Base-by-base conservation (phyloP, 2,797 vertebrate species). In the Mareca strepera region DNA sequence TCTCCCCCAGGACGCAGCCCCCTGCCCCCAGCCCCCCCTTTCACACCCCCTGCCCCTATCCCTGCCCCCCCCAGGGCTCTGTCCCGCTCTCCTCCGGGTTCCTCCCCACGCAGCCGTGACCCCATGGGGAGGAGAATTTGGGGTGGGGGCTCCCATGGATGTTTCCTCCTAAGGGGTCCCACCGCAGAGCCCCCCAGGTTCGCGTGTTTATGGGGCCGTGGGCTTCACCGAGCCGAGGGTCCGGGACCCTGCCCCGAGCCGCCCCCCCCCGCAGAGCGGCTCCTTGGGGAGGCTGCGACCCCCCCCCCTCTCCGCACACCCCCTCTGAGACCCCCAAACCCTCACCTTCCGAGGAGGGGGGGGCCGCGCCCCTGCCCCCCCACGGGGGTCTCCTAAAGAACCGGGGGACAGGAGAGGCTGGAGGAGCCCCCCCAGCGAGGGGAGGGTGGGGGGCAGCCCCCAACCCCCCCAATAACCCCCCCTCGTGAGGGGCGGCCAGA, bases 401-500 rank as follows among this genome's bases (percentile, higher is more conserved):
- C 23, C 39, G 0, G 2, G 33, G 23, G 60, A 12, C 4, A 4
- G 17, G 17, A 35, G 26, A 35, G 4, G 4, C 33, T 15, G 25
- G 8, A 14, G 12, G 46, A 14, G 21, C 28, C 17, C 29, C 23
- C 22, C 9, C 17, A 8, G 22, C 7, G 12, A 29, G 12, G 26
- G 2, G 35, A 23, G 16, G 35, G 12, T 17, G 22, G 33, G 59
- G 10, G 35, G 59, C 25, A 62, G 59, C 25, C 37, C 28, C 8
- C 41, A 46, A 11, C 4, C 46, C 20, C 44, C 44, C 46, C 46
- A 21, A 3, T 11, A 22, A 7, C 23, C 44, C 44, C 44, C 48
- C 12, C 48, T 16, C 41, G 16, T 41, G 41, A 41, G 41, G 41
- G 16, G 41, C 41, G 41, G 41, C 41, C 41, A 41, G 7, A 41